phyloP scores from a whole-genome alignment of 2,888 invertebrate species.

The Sycophila texana region DNA sequence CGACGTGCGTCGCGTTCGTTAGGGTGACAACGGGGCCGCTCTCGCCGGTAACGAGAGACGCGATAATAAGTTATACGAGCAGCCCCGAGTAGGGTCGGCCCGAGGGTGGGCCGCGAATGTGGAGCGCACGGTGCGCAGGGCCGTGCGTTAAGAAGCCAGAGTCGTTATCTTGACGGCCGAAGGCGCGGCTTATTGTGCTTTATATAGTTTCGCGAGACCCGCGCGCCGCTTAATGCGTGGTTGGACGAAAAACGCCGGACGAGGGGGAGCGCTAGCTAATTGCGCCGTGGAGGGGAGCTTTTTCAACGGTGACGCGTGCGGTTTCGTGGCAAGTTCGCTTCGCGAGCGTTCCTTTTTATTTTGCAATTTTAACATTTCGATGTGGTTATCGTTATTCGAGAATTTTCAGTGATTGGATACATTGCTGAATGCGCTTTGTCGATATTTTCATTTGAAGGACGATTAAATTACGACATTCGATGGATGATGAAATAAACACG shows the following conservation, averaged over 20 bases:
- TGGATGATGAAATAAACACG: too few relatives aligned
- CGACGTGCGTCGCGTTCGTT: conserved; percentile 7
- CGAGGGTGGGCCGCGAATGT: conserved; percentile 15
- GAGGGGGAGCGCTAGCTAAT: background rate
- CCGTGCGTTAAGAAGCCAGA: conserved; percentile 1
- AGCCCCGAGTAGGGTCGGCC: background rate
- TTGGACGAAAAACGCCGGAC: too few relatives aligned
- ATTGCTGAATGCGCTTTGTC: too few relatives aligned
- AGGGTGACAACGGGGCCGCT: background rate
- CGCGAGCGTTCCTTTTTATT: too few relatives aligned
- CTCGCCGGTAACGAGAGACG: conserved; percentile 32
- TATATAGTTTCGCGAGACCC: background rate
- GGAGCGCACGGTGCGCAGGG: conserved; percentile 24
- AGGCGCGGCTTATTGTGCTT: background rate
- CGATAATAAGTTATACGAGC: conserved; percentile 26
- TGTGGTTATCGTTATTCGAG: too few relatives aligned
- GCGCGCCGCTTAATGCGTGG: background rate
- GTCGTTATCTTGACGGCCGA: conserved; percentile 26
- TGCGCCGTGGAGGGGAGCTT: background rate
- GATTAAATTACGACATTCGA: too few relatives aligned
- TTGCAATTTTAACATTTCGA: too few relatives aligned
- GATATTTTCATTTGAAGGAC: too few relatives aligned
- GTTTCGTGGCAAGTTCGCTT: background rate
- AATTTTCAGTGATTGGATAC: too few relatives aligned
- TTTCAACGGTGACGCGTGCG: background rate